Base-by-base conservation (phyloP, 1,140 invertebrate species). In the Sarcophaga bullata region DNA sequence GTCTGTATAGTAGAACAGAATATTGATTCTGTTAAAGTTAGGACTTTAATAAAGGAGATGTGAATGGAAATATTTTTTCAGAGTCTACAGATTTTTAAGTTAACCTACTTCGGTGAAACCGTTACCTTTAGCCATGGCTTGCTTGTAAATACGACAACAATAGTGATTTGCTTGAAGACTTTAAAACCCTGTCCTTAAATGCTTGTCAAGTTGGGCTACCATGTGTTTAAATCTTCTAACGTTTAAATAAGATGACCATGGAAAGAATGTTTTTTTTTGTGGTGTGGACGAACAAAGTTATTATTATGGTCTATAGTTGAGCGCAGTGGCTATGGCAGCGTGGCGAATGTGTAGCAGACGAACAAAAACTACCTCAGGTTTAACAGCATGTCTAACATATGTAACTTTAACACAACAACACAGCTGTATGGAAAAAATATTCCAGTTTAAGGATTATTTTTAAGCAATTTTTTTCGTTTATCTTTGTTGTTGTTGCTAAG, bases 311-410 rank as follows among this genome's bases (percentile, higher is more conserved):
- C 25, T 37, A 37, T 37, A 37, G 25, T 37, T 37, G 25, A 37
- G 25, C 4, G 25, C 25, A 37, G 52, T 15, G 15, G 52, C 52
- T 10, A 5, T 54, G 52, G 15, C 52, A 54, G 52, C 5, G 15
- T 10, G 52, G 15, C 9, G 2, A 54, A 54, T 10, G 1, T 54
- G 52, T 10, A 15, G 52, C 52, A 54, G 52, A 37, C 4, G 25
- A 37, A 37, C n/a, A n/a, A 37, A 37, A 37, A 37, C 25, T 37
- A 37, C 68, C 54, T 68, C 7, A 68, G 19, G 17, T 68, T 75
- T 75, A 75, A 75, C 73, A 75, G 73, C 73, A 75, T 75, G 73
- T 75, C 73, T 48, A 75, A 75, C 73, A 75, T 75, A 75, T 75
- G 73, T 75, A 47, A 75, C 6, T 0, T 48, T 47, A n/a, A 75